Percentiles rank a stretch among this genome's conserved stretches.
phyloP scores from a whole-genome alignment of 2,797 vertebrate species.

The Hyperoplus lanceolatus region DNA sequence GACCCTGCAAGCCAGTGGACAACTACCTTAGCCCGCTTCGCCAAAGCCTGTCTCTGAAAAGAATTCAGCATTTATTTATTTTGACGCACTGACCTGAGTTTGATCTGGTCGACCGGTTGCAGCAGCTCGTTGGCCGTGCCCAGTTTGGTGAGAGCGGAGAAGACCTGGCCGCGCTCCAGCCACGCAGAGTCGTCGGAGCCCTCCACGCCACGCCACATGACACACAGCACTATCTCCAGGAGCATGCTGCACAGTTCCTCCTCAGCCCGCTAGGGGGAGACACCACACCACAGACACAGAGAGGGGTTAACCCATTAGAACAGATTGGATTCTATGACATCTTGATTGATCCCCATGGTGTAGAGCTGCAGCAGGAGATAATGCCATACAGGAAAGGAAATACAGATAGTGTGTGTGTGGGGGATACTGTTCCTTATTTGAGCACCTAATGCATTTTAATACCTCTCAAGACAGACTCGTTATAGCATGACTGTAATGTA shows the following conservation, averaged over 20 bases:
- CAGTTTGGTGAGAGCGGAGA: conserved; percentile 94
- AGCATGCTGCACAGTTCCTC: conserved; percentile 92
- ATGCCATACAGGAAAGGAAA: neutral
- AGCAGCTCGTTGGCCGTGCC: conserved; percentile 92
- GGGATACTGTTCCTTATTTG: neutral
- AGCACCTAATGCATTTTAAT: neutral
- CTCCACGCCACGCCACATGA: conserved; percentile 97
- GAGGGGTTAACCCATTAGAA: neutral
- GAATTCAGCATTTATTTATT: neutral
- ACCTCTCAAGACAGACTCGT: neutral
- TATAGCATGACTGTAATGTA: neutral
- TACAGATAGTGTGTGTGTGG: neutral
- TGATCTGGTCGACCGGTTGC: conserved; percentile 93
- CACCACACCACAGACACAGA: conserved; percentile 31
- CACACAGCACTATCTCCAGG: conserved; percentile 89
- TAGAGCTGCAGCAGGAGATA: neutral
- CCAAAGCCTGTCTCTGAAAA: neutral
- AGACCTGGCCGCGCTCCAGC: conserved; percentile 96
- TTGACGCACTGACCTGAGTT: conserved; percentile 86
- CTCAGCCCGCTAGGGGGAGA: conserved; percentile 87
- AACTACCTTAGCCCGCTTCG: no score
- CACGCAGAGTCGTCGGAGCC: conserved; percentile 93
- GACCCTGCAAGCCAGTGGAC: no score
- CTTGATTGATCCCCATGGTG: conserved; percentile 1
- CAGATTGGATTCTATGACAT: neutral